Evolutionary conservation across 2,113 vertebrate species (phyloP), one percentile per base, ranked within the genome.

Genomic region (Pangasianodon hypophthalmus): DNA sequence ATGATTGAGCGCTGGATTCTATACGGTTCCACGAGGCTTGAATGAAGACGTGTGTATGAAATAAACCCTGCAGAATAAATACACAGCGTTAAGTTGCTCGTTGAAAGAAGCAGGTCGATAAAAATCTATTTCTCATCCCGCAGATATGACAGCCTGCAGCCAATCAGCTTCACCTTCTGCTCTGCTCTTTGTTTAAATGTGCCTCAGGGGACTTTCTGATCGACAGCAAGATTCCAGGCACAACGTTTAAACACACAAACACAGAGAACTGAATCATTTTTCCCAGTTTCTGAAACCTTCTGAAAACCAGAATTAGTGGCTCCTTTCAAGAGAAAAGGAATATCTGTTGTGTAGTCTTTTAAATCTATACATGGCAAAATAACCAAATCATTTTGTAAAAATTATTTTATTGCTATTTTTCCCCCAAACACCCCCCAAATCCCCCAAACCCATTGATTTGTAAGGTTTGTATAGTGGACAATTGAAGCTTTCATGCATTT

Each of bases 91-190:
- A 86, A 62, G 37, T 41, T 24, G 24, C 62, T 82, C 18, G 32
- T 79, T 83, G n/a, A 89, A 37, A 56, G 80, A 62, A 69, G 46
- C 88, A 62, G 52, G 56, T 89, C 87, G 88, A 83, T 85, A 64
- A 62, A 89, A 50, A 89, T 91, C 84, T 54, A 80, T 84, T 62
- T 89, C 75, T 85, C n/a, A 29, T 89, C 80, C 64, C 52, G 8
- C 58, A 41, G 81, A 37, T 29, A 71, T 18, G 80, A 46, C 26
- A 18, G 46, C 24, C 81, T 48, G 29, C 58, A 46, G 81, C 64
- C 62, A 71, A 71, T 71, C 79, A 56, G 60, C 58, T 52, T 41
- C 60, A 69, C 11, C 44, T 88, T 52, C 87, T 48, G 60, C 87
- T 32, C 62, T 4, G 75, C 58, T 48, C 11, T 21, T 73, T 41